Base-by-base conservation (phyloP, 2,888 invertebrate genomes). In the Aricia artaxerxes region DNA sequence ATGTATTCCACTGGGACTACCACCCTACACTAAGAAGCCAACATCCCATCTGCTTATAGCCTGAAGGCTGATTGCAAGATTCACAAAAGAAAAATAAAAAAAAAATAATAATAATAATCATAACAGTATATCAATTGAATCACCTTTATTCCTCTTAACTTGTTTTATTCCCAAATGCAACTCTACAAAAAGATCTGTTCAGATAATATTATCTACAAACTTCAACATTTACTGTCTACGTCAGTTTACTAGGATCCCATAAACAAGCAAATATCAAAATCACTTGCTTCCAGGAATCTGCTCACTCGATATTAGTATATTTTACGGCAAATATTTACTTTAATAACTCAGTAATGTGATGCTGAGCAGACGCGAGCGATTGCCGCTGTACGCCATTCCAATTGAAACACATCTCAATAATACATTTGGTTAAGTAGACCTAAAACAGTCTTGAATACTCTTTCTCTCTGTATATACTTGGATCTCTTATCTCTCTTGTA, bases 271-370 rank as follows among this genome's bases (percentile, higher is more conserved):
- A 69, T 35, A 13, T 38, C 11, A 35, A 69, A 31, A 69, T 69
- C 11, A 69, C 7, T 61, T n/a, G 24, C 2, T 24, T 61, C 31
- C 24, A 38, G 69, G 69, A 69, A 38, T 13, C 9, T 24, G 35
- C 69, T 69, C n/a, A 24, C 11, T 38, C 13, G 35, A 69, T 69
- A 38, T 69, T 69, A 69, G 69, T 69, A 35, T 69, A 69, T 69
- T 69, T 69, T 35, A 69, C 13, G 35, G 69, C 69, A 69, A 69
- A 69, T 69, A 69, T 69, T 69, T 69, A 69, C 69, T 35, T 13
- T 35, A 69, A 69, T 69, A 69, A 69, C 69, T 69, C 69, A 69
- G 35, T 35, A 38, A 13, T 38, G 69, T 69, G 69, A 69, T 69
- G 69, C 35, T 69, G 69, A 69, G 16, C 69, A 69, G 69, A 38